phyloP scores from a whole-genome alignment of 2,797 vertebrate species.

The Cirrhinus mrigala region DNA sequence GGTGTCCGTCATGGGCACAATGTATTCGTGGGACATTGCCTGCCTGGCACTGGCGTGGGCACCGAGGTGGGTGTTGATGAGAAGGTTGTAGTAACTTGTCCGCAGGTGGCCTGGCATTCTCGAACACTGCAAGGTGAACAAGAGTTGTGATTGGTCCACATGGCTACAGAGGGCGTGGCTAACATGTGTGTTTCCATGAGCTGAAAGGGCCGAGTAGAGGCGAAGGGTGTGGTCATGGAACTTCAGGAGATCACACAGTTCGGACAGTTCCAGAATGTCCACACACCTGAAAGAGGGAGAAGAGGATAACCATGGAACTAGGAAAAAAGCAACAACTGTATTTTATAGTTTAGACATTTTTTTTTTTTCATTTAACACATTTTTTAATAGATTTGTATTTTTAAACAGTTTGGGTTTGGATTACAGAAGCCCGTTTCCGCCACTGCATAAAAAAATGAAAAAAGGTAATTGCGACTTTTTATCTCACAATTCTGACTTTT shows the following conservation, averaged over 20 bases:
- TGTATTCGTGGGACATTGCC: constrained; percentile 92
- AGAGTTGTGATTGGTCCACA: constrained; percentile 91
- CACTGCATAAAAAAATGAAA: no score
- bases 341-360: background rate
- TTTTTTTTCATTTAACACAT: background rate
- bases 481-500: no score
- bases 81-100: constrained; percentile 88
- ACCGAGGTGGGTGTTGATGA: constrained; percentile 89
- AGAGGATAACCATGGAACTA: background rate
- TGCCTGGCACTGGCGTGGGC: constrained; percentile 85
- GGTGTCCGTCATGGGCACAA: constrained; percentile 92
- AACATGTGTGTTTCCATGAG: constrained; percentile 90
- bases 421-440: no score
- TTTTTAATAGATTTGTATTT: no score
- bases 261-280: constrained; percentile 92
- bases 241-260: constrained; percentile 85
- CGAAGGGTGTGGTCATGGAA: constrained; percentile 92
- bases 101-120: constrained; percentile 88
- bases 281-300: constrained; percentile 78
- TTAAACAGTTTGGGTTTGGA: background rate
- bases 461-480: no score
- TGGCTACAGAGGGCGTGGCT: constrained; percentile 93
- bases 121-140: constrained; percentile 89
- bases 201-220: constrained; percentile 91
- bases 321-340: background rate